These are phyloP conservation scores for Sesia bembeciformis DNA, from an alignment of 2,888 invertebrate genomes.

Conservation along the genomic window DNA sequence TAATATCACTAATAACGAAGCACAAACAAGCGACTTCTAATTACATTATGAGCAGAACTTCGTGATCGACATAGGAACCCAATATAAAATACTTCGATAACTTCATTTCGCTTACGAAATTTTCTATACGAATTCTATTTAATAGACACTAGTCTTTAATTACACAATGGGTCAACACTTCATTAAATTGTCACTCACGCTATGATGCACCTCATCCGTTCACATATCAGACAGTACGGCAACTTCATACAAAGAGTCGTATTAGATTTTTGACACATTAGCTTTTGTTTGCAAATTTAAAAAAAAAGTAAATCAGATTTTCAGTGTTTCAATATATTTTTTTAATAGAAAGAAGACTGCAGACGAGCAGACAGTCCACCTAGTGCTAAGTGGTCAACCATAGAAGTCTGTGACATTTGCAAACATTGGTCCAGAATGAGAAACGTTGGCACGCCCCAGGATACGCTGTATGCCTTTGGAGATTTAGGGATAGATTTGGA, in stretches of 20 bases:
- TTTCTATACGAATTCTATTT: conserved; percentile 31
- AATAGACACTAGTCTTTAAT: conserved; percentile 52
- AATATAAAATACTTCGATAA: conserved; percentile 24
- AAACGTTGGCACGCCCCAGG: too few relatives aligned
- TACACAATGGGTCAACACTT: conserved; percentile 61
- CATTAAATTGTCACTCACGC: conserved; percentile 67
- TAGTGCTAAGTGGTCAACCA: conserved; percentile 19
- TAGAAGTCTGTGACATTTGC: too few relatives aligned
- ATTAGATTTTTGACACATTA: too few relatives aligned
- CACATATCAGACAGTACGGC: not conserved
- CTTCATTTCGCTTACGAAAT: conserved; percentile 31
- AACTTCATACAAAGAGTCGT: not conserved
- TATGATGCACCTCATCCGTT: not conserved
- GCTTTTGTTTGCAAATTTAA: too few relatives aligned
- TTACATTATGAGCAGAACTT: conserved; percentile 12
- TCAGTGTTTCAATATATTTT: not conserved
- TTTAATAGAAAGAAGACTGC: not conserved
- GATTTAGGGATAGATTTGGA: too few relatives aligned
- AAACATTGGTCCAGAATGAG: too few relatives aligned
- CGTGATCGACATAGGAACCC: conserved; percentile 12
- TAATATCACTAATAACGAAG: too few relatives aligned
- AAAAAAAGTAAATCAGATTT: not conserved
- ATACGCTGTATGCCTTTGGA: too few relatives aligned
- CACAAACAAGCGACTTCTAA: conserved; percentile 7
- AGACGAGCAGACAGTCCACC: conserved; percentile 29